Percentiles rank a stretch among this genome's conserved stretches.
Evolutionary conservation across 2,888 invertebrate species (phyloP).

Genomic region (Brachyptera putata): DNA sequence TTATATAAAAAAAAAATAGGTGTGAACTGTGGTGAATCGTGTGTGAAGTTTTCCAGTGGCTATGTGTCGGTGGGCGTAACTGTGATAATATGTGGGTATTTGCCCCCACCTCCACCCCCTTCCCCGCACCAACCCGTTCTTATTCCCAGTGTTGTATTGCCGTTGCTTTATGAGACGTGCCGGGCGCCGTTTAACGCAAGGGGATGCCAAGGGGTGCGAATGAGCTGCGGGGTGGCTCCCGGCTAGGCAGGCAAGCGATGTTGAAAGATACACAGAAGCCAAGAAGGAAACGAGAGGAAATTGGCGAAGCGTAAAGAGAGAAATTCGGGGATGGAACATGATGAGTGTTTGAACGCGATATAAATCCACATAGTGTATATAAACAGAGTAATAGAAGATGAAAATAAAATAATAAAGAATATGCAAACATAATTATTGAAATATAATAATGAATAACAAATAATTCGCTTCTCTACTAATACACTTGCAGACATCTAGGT

Average conservation of each 20-base stretch:
- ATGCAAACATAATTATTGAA: background rate
- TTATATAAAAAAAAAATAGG: background rate
- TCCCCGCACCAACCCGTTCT: too few species aligned
- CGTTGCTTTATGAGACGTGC: background rate
- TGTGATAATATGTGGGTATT: background rate
- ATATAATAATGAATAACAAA: background rate
- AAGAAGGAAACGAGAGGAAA: background rate
- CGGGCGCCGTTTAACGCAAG: background rate
- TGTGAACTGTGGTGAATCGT: background rate
- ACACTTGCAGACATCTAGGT: background rate
- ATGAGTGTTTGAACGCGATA: background rate
- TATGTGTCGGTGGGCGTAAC: background rate
- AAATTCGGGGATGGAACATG: background rate
- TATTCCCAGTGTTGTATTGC: too few species aligned
- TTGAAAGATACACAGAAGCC: background rate
- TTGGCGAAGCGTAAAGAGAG: background rate
- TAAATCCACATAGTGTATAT: background rate
- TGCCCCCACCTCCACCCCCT: too few species aligned
- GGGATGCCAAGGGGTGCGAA: background rate
- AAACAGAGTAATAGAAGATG: background rate
- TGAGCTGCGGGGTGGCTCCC: background rate
- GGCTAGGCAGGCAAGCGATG: background rate
- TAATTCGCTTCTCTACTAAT: background rate
- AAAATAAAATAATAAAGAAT: background rate
- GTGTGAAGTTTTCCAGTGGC: too few species aligned